Evolutionary conservation across 2,888 invertebrate genomes (phyloP).

Genomic region (Meghimatium bilineatum): DNA sequence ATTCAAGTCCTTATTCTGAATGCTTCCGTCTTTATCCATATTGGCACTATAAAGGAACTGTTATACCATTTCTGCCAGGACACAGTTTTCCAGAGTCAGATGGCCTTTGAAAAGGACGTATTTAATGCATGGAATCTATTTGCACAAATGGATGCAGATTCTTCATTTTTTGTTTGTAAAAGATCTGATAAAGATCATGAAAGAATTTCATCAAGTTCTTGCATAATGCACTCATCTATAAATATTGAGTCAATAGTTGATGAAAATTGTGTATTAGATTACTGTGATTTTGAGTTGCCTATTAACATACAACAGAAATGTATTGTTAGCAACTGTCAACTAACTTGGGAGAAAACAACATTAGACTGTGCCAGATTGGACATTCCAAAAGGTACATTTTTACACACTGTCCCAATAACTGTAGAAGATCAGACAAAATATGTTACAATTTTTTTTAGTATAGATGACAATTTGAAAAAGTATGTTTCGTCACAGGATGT

Average conservation of each 20-base stretch:
- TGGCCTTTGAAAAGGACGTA: slow-evolving; percentile 65
- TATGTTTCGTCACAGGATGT: slow-evolving; percentile 51
- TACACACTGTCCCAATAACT: slow-evolving; percentile 73
- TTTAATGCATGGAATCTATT: slow-evolving; percentile 65
- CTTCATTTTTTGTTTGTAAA: not conserved
- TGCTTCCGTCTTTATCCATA: slow-evolving; percentile 77
- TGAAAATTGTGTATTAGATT: slow-evolving; percentile 73
- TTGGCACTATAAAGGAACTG: slow-evolving; percentile 78
- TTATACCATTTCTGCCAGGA: slow-evolving; percentile 71
- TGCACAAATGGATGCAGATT: not conserved
- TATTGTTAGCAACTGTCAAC: slow-evolving; percentile 76
- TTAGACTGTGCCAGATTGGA: not conserved
- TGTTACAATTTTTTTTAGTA: slow-evolving; percentile 71
- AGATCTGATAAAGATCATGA: not conserved
- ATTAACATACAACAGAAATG: slow-evolving; percentile 67
- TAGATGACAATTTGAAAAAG: slow-evolving; percentile 74
- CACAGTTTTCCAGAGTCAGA: slow-evolving; percentile 59
- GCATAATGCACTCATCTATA: slow-evolving; percentile 74
- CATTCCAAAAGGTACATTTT: slow-evolving; percentile 68
- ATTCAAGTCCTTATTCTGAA: slow-evolving; percentile 75
- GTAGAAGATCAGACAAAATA: slow-evolving; percentile 56
- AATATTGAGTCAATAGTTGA: slow-evolving; percentile 59
- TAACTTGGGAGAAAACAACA: slow-evolving; percentile 35
- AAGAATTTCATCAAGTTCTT: slow-evolving; percentile 54
- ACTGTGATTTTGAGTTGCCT: slow-evolving; percentile 73